These are phyloP conservation scores for Falco naumanni DNA, from an alignment of 2,797 vertebrate genomes.

Conservation along the genomic window DNA sequence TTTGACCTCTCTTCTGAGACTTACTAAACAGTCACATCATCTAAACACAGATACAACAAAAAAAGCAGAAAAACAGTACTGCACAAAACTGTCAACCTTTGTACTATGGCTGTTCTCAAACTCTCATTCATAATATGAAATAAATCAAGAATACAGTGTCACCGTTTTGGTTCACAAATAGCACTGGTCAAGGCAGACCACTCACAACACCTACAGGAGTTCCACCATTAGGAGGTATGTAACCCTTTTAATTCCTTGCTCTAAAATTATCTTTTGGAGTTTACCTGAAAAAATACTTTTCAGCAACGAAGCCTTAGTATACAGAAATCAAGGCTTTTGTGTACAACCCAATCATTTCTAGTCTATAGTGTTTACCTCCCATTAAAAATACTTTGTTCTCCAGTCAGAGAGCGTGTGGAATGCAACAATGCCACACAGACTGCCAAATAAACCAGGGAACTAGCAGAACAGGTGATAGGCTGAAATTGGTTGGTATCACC, in stretches of 20 bases:
- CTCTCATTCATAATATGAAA: background rate
- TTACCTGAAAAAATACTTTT: background rate
- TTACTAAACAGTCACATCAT: background rate
- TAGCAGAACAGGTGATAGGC: background rate
- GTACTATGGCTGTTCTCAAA: slow-evolving; percentile 38
- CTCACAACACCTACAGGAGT: background rate
- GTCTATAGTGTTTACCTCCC: background rate
- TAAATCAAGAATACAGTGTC: background rate
- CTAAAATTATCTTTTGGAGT: background rate
- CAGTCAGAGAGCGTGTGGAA: background rate
- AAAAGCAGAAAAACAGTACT: background rate
- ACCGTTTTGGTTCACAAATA: background rate
- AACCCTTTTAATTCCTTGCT: background rate
- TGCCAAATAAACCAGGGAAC: background rate
- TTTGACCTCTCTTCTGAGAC: slow-evolving; percentile 1
- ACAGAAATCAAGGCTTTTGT: background rate
- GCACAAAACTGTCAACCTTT: slow-evolving; percentile 43
- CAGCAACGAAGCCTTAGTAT: background rate
- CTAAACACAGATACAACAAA: background rate
- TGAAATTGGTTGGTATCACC: background rate
- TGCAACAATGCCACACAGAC: background rate
- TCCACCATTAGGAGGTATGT: background rate
- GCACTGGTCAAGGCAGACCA: background rate
- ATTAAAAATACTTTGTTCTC: background rate
- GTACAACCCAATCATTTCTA: background rate